phyloP scores from a whole-genome alignment of 2,113 vertebrate genomes.

The Puma concolor region DNA sequence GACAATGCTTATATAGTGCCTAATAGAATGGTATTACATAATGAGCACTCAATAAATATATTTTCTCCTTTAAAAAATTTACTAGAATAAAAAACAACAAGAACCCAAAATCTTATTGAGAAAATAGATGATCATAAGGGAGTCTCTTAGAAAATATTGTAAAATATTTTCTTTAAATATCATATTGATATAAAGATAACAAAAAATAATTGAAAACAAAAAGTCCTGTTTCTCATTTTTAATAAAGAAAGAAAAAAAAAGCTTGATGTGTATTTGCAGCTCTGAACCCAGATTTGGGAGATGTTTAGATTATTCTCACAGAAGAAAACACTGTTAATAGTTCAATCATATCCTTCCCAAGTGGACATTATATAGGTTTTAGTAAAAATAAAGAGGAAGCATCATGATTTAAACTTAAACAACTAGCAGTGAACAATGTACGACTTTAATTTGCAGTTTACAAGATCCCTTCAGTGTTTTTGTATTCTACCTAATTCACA shows the following conservation, averaged over 20 bases:
- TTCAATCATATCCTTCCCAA: neutral
- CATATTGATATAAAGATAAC: neutral
- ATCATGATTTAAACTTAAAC: constrained; percentile 32
- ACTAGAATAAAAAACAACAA: neutral
- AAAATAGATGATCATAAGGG: neutral
- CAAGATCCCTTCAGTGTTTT: constrained; percentile 4
- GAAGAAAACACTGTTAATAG: neutral
- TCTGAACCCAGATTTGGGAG: neutral
- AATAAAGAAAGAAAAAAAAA: neutral
- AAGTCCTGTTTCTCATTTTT: constrained; percentile 28
- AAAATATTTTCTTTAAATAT: neutral
- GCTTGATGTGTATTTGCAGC: neutral
- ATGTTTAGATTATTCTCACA: neutral
- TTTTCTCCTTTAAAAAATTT: constrained; percentile 11
- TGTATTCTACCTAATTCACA: constrained; percentile 9
- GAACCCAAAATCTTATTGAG: neutral
- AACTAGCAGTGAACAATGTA: neutral
- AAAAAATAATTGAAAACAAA: neutral
- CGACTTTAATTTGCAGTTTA: constrained; percentile 9
- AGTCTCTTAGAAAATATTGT: neutral
- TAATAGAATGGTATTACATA: neutral
- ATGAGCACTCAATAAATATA: neutral
- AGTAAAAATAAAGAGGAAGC: constrained; percentile 22
- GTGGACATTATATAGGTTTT: neutral
- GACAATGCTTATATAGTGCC: neutral